Evolutionary conservation across 2,113 vertebrate species (phyloP).

Genomic region (Scartelaos histophorus): DNA sequence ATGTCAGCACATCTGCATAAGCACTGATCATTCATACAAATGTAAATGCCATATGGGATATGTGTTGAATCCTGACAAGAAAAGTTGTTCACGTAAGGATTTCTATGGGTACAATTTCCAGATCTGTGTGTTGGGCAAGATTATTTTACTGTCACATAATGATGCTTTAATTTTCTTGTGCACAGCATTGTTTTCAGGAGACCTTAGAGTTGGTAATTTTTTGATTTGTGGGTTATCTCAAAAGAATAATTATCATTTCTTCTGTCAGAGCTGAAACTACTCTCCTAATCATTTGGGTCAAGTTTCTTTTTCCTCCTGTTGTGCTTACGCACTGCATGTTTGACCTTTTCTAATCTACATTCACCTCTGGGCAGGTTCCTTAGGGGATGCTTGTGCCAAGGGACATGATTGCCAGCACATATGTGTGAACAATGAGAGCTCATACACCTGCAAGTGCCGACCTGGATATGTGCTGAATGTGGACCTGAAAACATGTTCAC

Average conservation of each 20-base stretch:
- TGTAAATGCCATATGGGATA: constrained; percentile 73
- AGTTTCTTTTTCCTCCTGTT: constrained; percentile 66
- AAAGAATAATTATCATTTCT: constrained; percentile 71
- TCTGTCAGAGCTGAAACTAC: constrained; percentile 62
- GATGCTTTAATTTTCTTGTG: neutral
- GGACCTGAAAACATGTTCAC: constrained; percentile 78
- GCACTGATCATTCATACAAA: constrained; percentile 34
- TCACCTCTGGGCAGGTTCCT: constrained; percentile 50
- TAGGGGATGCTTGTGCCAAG: constrained; percentile 56
- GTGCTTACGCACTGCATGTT: neutral
- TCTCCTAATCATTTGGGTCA: constrained; percentile 63
- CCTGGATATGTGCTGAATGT: constrained; percentile 75
- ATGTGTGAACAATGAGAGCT: constrained; percentile 65
- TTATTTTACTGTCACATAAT: constrained; percentile 53
- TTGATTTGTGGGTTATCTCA: neutral
- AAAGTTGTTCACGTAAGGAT: constrained; percentile 62
- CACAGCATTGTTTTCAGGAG: neutral
- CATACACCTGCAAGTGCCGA: constrained; percentile 71
- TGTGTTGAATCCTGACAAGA: constrained; percentile 68
- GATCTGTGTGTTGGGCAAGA: constrained; percentile 58
- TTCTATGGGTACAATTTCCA: neutral
- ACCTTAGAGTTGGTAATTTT: neutral
- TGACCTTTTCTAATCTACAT: neutral
- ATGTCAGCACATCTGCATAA: constrained; percentile 74
- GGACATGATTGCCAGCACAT: constrained; percentile 76